A percentile compares a stretch with the other conserved stretches of the same genome.
These are phyloP conservation scores for Tiliacea aurago DNA, from an alignment of 2,888 invertebrate species.

Conservation along the genomic window DNA sequence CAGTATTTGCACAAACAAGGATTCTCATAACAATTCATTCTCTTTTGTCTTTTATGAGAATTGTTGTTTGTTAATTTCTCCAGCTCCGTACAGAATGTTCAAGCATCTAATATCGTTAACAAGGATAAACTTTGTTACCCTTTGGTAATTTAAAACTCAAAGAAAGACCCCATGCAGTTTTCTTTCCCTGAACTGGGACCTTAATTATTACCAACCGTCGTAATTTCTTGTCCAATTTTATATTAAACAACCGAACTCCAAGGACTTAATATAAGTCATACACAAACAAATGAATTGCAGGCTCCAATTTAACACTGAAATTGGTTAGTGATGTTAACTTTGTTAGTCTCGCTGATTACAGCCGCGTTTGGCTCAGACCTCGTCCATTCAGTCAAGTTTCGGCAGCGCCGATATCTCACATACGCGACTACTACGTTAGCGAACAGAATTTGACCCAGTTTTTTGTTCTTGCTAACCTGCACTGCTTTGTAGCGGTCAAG, in stretches of 20 bases:
- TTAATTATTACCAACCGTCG: constrained; percentile 13
- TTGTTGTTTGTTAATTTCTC: constrained; percentile 39
- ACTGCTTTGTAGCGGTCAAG: constrained; percentile 58
- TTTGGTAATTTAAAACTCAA: constrained; percentile 27
- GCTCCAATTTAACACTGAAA: constrained; percentile 34
- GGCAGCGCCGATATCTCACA: constrained; percentile 26
- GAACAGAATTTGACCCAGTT: constrained; percentile 61
- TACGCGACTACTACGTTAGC: constrained; percentile 28
- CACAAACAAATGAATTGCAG: constrained; percentile 25
- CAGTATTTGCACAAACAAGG: constrained; percentile 30
- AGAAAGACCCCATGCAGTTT: background rate
- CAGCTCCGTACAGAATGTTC: constrained; percentile 7
- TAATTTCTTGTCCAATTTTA: background rate
- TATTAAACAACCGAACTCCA: constrained; percentile 1
- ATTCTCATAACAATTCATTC: constrained; percentile 40
- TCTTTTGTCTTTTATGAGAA: constrained; percentile 32
- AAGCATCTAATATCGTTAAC: constrained; percentile 7
- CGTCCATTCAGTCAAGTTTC: constrained; percentile 29
- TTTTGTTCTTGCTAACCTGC: constrained; percentile 47
- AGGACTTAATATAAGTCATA: constrained; percentile 7
- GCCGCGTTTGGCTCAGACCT: constrained; percentile 24
- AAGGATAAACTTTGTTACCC: background rate
- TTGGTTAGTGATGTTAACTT: constrained; percentile 20
- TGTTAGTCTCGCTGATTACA: constrained; percentile 38
- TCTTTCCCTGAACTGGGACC: constrained; percentile 1